Percentiles rank a stretch among this genome's conserved stretches.
Conservation (phyloP, 2,888 invertebrate genomes). For the Halictus quadricinctus region DNA sequence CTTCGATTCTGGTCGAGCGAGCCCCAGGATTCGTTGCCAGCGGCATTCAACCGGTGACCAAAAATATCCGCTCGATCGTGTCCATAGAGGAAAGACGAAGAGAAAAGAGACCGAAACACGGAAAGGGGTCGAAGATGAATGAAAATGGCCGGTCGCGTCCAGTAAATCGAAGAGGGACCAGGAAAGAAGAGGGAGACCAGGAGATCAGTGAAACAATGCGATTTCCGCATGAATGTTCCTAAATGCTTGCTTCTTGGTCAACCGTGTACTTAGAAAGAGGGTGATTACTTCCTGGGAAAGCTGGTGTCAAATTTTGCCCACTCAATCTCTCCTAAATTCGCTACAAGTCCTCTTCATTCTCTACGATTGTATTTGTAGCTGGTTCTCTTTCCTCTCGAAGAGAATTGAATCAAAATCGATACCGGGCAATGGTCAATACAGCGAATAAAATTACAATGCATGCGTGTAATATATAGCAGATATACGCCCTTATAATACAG, state of each 20-base stretch:
- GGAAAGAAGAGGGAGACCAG: neutral
- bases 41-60: neutral
- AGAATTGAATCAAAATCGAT: no score
- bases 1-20: neutral
- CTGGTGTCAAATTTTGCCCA: neutral
- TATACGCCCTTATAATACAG: no score
- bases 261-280: neutral
- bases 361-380: neutral
- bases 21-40: neutral
- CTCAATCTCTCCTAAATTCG: neutral
- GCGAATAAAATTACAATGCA: no score
- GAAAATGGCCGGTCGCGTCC: neutral
- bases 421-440: no score
- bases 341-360: neutral
- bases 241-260: neutral
- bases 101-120: neutral
- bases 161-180: neutral
- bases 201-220: neutral
- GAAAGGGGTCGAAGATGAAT: slow-evolving; percentile 4
- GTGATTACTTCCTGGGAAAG: neutral
- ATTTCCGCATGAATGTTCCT: neutral
- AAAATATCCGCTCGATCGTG: neutral
- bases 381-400: no score
- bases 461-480: no score
- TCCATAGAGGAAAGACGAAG: neutral